Percentiles rank a stretch among this genome's conserved stretches.
Conservation (phyloP, 1,140 invertebrate genomes). For the Sycophila sp. region DNA sequence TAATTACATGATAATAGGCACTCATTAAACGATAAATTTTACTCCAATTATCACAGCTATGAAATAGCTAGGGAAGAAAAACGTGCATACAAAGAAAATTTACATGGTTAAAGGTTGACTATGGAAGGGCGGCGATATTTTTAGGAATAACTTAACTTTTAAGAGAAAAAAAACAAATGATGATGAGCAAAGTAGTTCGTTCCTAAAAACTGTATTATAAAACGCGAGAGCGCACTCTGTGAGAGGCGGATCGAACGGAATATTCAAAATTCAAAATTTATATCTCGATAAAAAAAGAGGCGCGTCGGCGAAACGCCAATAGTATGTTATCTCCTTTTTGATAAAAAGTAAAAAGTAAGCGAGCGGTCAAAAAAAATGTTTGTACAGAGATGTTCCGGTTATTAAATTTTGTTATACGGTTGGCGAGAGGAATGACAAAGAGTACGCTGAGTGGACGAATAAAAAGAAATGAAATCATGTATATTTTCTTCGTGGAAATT, state of each 20-base stretch:
- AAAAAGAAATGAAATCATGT: slow-evolving; percentile 58
- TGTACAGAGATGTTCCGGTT: slow-evolving; percentile 68
- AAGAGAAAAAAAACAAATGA: slow-evolving; percentile 50
- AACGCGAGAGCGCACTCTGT: slow-evolving; percentile 42
- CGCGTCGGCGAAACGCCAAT: slow-evolving; percentile 18
- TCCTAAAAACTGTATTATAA: slow-evolving; percentile 62
- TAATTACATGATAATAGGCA: slow-evolving; percentile 54
- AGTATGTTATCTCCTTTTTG: slow-evolving; percentile 60
- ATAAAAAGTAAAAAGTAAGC: slow-evolving; percentile 49
- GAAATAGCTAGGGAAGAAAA: slow-evolving; percentile 54
- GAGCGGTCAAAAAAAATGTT: slow-evolving; percentile 53
- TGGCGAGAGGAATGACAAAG: slow-evolving; percentile 25
- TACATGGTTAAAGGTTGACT: slow-evolving; percentile 57
- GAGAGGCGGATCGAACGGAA: slow-evolving; percentile 42
- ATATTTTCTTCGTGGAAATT: slow-evolving; percentile 66
- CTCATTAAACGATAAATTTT: slow-evolving; percentile 49
- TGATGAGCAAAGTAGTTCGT: slow-evolving; percentile 59
- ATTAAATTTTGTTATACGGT: slow-evolving; percentile 66
- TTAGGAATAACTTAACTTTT: slow-evolving; percentile 56
- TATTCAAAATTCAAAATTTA: slow-evolving; percentile 66
- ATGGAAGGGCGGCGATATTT: slow-evolving; percentile 51
- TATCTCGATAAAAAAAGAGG: slow-evolving; percentile 52
- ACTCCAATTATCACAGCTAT: slow-evolving; percentile 56
- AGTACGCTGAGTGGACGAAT: slow-evolving; percentile 37
- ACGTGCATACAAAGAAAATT: slow-evolving; percentile 58